Percentiles rank a stretch among this genome's conserved stretches.
Conservation (phyloP, 2,113 vertebrate genomes). For the Rhinogobius similis region DNA sequence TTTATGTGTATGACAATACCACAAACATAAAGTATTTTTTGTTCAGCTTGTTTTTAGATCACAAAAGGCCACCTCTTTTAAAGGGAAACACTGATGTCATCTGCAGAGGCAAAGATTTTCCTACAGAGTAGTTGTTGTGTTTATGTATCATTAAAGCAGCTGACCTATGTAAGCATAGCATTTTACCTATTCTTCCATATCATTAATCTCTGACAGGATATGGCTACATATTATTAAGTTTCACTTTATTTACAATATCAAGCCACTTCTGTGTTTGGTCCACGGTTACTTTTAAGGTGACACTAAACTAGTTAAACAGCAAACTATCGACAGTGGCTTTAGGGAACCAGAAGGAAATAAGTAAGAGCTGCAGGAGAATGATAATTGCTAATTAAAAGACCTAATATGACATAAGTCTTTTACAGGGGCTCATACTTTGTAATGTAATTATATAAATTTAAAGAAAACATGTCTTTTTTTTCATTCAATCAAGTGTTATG, state of each 20-base stretch:
- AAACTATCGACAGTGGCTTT: conserved; percentile 21
- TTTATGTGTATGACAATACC: too few species aligned
- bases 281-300: conserved; percentile 88
- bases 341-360: too few species aligned
- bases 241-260: conserved; percentile 90
- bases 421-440: too few species aligned
- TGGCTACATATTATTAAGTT: conserved; percentile 86
- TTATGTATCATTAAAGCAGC: conserved; percentile 30
- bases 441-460: not conserved
- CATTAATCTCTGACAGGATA: conserved; percentile 92
- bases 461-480: not conserved
- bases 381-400: too few species aligned
- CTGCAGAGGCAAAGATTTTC: not conserved
- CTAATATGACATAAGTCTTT: too few species aligned
- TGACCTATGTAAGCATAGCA: conserved; percentile 52
- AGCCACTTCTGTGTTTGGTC: conserved; percentile 78
- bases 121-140: conserved; percentile 18
- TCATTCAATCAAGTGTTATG: not conserved
- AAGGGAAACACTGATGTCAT: too few species aligned
- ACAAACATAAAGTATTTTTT: too few species aligned
- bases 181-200: conserved; percentile 53
- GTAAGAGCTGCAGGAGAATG: conserved; percentile 13
- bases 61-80: too few species aligned
- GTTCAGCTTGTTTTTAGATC: too few species aligned
- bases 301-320: conserved; percentile 86